Conservation (phyloP, 2,888 invertebrate species). For the Oxystoma pomonae region DNA sequence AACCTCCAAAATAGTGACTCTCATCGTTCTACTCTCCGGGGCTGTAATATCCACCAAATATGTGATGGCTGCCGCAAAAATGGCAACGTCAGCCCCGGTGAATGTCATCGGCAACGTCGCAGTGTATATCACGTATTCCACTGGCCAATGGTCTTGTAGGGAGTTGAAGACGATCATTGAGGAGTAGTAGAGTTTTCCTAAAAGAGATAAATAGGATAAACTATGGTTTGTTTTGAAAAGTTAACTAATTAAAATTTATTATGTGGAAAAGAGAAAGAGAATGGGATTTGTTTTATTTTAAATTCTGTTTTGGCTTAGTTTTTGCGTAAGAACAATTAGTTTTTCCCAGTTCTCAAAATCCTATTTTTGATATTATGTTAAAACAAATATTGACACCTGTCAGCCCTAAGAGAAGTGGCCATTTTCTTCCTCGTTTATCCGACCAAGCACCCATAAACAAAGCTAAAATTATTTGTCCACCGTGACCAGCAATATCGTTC, state of each 20-base stretch:
- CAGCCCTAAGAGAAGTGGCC: constrained; percentile 68
- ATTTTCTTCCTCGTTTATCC: constrained; percentile 72
- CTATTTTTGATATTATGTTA: too few relatives aligned
- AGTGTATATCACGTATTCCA: constrained; percentile 70
- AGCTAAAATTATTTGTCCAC: constrained; percentile 71
- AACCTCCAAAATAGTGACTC: constrained; percentile 78
- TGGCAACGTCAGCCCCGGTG: constrained; percentile 71
- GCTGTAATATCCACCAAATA: constrained; percentile 78
- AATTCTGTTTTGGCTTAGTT: too few relatives aligned
- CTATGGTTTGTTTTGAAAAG: too few relatives aligned
- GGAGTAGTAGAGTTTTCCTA: constrained; percentile 72
- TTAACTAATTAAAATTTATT: too few relatives aligned
- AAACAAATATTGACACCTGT: too few relatives aligned
- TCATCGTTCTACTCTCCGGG: constrained; percentile 63
- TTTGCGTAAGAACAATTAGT: too few relatives aligned
- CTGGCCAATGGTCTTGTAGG: constrained; percentile 56
- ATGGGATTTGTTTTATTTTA: too few relatives aligned
- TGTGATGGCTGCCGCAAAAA: constrained; percentile 74
- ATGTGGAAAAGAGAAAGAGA: too few relatives aligned
- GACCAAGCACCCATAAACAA: constrained; percentile 80
- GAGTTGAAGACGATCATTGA: constrained; percentile 70
- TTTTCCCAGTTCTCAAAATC: too few relatives aligned
- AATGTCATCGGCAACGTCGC: constrained; percentile 73
- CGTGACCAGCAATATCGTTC: constrained; percentile 70
- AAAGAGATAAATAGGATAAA: too few relatives aligned